These are phyloP conservation scores for Polydrusus tereticollis DNA, from an alignment of 2,888 invertebrate species.

Conservation along the genomic window DNA sequence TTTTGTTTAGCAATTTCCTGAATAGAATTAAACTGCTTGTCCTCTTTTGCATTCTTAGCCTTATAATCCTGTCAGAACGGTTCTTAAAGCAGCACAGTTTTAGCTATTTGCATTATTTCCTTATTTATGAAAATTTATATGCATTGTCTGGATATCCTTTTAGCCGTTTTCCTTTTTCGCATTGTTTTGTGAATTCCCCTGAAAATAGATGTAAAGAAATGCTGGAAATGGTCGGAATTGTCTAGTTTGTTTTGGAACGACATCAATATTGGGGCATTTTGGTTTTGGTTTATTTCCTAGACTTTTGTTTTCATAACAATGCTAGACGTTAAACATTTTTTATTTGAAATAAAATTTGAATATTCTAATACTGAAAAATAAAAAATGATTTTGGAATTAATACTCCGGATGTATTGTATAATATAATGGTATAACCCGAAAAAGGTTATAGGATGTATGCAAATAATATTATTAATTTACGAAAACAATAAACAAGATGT, in stretches of 20 bases:
- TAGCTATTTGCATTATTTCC: conserved; percentile 27
- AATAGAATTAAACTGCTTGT: conserved; percentile 27
- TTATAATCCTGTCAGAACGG: conserved; percentile 18
- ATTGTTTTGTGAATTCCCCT: conserved; percentile 17
- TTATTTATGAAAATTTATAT: conserved; percentile 30
- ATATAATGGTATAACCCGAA: too few relatives aligned
- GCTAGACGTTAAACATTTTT: neutral
- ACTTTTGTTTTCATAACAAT: neutral
- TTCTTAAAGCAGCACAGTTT: conserved; percentile 14
- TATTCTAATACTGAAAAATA: neutral
- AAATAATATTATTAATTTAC: conserved; percentile 4
- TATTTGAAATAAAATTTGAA: conserved; percentile 5
- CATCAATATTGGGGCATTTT: conserved; percentile 14
- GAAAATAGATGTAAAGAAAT: conserved; percentile 14
- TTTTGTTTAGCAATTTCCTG: conserved; percentile 39
- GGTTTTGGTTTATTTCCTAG: conserved; percentile 11
- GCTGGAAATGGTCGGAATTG: conserved; percentile 9
- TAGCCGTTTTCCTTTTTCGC: conserved; percentile 14
- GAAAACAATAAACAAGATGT: conserved; percentile 36
- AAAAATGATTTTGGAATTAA: neutral
- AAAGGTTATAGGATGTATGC: too few relatives aligned
- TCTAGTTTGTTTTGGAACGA: conserved; percentile 4
- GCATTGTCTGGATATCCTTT: conserved; percentile 23
- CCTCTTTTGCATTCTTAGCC: conserved; percentile 24
- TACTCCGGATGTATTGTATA: too few relatives aligned